Percentiles rank a stretch among this genome's conserved stretches.
Evolutionary conservation across 2,888 invertebrate genomes (phyloP).

Genomic region (Pristionchus mayeri): DNA sequence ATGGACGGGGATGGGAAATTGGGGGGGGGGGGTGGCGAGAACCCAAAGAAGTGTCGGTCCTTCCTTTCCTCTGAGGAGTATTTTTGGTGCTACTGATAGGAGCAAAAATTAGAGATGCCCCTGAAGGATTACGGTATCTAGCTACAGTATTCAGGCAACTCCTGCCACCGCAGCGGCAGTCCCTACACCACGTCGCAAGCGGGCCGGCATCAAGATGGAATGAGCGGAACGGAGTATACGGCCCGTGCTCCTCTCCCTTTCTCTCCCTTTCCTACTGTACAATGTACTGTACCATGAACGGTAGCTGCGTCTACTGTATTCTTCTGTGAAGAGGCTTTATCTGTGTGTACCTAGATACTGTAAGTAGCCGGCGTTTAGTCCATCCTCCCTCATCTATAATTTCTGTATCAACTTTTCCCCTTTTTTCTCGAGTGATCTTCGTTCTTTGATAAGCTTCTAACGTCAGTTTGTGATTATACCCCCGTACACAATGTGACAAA

Average conservation of each 20-base stretch:
- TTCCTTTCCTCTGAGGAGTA: too few species aligned
- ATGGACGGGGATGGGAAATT: too few species aligned
- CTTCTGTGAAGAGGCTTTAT: too few species aligned
- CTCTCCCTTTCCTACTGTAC: background rate
- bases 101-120: too few species aligned
- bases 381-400: too few species aligned
- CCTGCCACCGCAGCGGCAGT: background rate
- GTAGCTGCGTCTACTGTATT: background rate
- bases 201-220: slow-evolving; percentile 32
- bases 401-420: background rate
- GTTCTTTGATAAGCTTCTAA: background rate
- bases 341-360: too few species aligned
- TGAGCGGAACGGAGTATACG: slow-evolving; percentile 2
- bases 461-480: slow-evolving; percentile 33
- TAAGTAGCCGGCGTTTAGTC: too few species aligned
- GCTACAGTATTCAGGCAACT: background rate
- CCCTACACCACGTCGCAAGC: slow-evolving; percentile 4
- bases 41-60: too few species aligned
- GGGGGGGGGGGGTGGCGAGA: too few species aligned
- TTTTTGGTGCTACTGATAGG: too few species aligned
- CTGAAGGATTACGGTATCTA: background rate
- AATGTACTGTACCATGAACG: background rate
- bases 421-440: slow-evolving; percentile 18
- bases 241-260: background rate
- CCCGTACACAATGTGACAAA: slow-evolving; percentile 2